Evolutionary conservation across 2,888 invertebrate species (phyloP), one percentile per base, ranked within the genome.

Genomic region (Sarcophaga carnaria): DNA sequence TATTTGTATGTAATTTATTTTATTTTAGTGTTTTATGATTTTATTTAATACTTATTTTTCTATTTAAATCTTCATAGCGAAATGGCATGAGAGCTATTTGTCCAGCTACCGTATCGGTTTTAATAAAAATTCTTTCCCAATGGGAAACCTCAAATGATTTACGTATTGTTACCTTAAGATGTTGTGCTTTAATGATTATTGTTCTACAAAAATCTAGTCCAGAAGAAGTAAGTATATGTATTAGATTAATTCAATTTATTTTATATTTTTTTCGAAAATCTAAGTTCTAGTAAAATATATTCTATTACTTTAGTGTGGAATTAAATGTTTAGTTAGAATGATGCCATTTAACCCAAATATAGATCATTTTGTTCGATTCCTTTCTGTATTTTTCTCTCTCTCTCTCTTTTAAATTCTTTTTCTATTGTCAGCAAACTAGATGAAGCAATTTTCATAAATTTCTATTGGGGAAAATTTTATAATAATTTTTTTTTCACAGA

Each of bases 1-100:
- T 54, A 54, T 12, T 54, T 14, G 17, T 54, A 54, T 72, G 3
- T 17, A 20, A 27, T 74, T 14, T 70, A 27, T 45, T 25, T 4
- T 64, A 25, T 49, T 14, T 60, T 62, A 2, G 4, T 67, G 47
- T 22, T 70, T 77, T 60, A 14, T 54, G 62, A 60, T 77, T 62
- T 14, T 27, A 70, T 27, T 20, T 70, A 22, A 37, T 72, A 60
- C 45, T 37, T 45, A 17, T 59, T 64, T 70, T 62, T n/a, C 10
- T 54, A 17, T 37, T 67, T 71, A 45, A 22, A 64, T 60, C 11
- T 74, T 72, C 60, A 64, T 72, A 95, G 94, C 94, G 94, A 78
- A 95, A 95, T 94, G 95, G 95, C 64, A 93, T 95, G 91, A 94
- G 94, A 88, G 95, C 95, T 69, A 95, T 95, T 86, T 95, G 95